Percentiles rank a stretch among this genome's conserved stretches.
Conservation (phyloP, 2,113 vertebrate genomes). For the Cyanocitta stelleri region DNA sequence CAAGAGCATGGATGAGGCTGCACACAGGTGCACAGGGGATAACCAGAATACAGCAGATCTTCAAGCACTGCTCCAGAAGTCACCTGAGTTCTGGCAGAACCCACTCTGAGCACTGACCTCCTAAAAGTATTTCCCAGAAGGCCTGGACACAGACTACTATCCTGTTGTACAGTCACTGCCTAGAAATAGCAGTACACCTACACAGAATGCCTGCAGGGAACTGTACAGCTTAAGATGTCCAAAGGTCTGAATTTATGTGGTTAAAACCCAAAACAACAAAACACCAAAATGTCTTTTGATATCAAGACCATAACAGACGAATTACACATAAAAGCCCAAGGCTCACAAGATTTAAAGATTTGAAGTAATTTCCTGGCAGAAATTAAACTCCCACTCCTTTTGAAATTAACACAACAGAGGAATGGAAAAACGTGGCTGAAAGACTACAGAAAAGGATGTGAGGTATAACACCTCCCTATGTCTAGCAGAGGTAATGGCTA, state of each 20-base stretch:
- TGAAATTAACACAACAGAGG: not conserved
- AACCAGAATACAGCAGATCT: not conserved
- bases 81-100: not conserved
- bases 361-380: not conserved
- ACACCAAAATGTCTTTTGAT: not conserved
- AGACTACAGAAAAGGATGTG: not conserved
- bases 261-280: not conserved
- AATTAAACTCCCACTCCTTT: not conserved
- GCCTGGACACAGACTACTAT: not conserved
- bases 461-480: not conserved
- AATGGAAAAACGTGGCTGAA: not conserved
- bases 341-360: not conserved
- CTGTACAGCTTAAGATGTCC: not conserved
- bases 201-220: not conserved
- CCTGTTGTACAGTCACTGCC: not conserved
- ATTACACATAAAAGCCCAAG: not conserved
- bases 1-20: not conserved
- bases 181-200: not conserved
- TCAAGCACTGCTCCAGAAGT: not conserved
- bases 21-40: not conserved
- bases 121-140: not conserved
- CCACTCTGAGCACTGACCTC: not conserved
- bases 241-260: not conserved
- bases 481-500: not conserved
- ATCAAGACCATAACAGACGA: not conserved